Evolutionary conservation across 2,113 vertebrate genomes (phyloP), one percentile per base, ranked within the genome.

Genomic region (Stictonetta naevosa): DNA sequence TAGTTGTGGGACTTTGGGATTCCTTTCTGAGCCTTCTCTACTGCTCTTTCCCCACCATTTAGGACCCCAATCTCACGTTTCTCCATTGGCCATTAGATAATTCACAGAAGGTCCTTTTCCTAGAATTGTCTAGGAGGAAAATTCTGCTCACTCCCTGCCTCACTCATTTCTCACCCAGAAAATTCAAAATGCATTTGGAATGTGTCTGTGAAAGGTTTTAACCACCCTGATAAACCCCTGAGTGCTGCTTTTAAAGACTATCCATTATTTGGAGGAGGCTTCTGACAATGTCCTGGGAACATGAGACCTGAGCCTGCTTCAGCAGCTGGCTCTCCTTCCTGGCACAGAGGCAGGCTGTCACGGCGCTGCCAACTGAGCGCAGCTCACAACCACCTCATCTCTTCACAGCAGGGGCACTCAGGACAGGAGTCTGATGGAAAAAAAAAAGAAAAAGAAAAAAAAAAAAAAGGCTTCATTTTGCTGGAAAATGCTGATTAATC

Each of bases 291-390:
- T 80, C 88, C 86, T 96, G 94, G 91, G 92, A 97, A 96, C 86
- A 13, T 4, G 72, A 92, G 92, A 67, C 40, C 80, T 34, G 86
- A 56, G 91, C n/a, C 46, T 84, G 80, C 62, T 16, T 63, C 77
- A 88, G 94, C 96, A 97, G 96, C 96, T 97, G 96, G 92, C 83
- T 95, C 62, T 88, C 92, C 96, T 96, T 97, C 69, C 66, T 94
- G 94, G 92, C 96, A 84, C 94, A 92, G 83, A 19, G 0, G 58
- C 72, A 19, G 59, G 86, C 95, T 94, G 96, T 93, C 96, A 92
- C n/a, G 0, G 2, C 0, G 2, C 81, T 25, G 87, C 84, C 0
- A 22, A 29, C 86, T 7, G 53, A 93, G 88, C 3, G 0, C 3
- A 0, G 53, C 86, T 96, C 94, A 71, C 92, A 38, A 91, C 56